Conservation (phyloP, 2,113 vertebrate species). For the Salvelinus fontinalis region DNA sequence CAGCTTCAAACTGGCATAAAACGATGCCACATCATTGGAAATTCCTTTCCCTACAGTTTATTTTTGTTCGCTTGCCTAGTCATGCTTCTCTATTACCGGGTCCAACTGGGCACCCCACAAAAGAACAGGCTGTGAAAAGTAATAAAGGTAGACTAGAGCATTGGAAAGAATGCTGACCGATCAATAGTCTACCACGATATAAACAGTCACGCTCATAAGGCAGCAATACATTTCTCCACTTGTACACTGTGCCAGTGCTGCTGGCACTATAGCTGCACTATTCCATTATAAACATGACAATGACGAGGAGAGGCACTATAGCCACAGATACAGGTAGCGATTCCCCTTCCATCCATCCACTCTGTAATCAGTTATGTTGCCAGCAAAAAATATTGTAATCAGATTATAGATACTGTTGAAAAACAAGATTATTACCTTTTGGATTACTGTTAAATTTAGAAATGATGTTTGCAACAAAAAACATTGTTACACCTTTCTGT, state of each 20-base stretch:
- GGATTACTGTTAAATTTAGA: too few species aligned
- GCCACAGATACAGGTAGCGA: background rate
- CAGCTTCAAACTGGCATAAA: background rate
- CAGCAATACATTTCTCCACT: background rate
- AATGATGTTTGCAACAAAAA: too few species aligned
- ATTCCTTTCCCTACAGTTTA: background rate
- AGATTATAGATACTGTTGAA: too few species aligned
- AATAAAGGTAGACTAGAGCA: background rate
- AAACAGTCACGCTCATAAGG: background rate
- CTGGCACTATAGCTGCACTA: background rate
- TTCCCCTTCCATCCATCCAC: background rate
- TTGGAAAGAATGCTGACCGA: background rate
- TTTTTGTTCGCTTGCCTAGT: background rate
- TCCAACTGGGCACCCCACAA: background rate
- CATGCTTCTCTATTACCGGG: background rate
- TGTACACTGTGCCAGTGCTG: background rate
- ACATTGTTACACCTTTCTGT: too few species aligned
- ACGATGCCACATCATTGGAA: background rate
- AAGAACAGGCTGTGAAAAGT: background rate
- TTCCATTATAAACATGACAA: constrained; percentile 24
- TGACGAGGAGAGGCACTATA: background rate
- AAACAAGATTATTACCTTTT: too few species aligned
- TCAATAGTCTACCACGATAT: background rate
- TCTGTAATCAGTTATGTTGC: too few species aligned
- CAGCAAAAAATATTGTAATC: too few species aligned